Conservation (phyloP, 2,113 vertebrate genomes). For the Etia nguti region DNA sequence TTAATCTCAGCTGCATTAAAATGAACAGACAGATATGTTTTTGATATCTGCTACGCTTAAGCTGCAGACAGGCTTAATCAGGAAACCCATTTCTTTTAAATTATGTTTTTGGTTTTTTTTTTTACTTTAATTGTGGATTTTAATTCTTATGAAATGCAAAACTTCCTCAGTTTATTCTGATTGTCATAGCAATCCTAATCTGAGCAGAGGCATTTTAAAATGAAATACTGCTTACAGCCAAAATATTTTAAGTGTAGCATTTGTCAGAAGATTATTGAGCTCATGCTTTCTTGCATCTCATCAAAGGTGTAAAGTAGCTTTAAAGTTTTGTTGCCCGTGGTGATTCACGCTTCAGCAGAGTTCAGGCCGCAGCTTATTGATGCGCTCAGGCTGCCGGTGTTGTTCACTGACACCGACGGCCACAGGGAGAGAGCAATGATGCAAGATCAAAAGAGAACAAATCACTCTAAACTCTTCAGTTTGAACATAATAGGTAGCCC, state of each 20-base stretch:
- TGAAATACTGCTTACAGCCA: not conserved
- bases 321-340: not conserved
- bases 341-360: constrained; percentile 4
- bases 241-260: constrained; percentile 1
- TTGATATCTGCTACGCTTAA: not conserved
- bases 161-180: not conserved
- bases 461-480: constrained; percentile 1
- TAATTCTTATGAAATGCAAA: not conserved
- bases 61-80: not conserved
- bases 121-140: not conserved
- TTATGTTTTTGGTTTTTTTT: not conserved
- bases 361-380: constrained; percentile 12
- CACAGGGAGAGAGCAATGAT: not conserved
- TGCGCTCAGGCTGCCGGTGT: not conserved
- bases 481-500: not conserved
- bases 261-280: constrained; percentile 1
- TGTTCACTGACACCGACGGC: not conserved
- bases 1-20: not conserved
- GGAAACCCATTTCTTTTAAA: not conserved
- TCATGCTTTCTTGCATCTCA: constrained; percentile 4
- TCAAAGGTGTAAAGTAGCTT: not conserved
- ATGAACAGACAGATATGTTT: not conserved
- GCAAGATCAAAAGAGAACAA: constrained; percentile 18
- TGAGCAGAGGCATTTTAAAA: not conserved
- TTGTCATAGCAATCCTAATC: not conserved